Base-by-base conservation (phyloP, 2,113 vertebrate species). In the Syngnathus floridae region DNA sequence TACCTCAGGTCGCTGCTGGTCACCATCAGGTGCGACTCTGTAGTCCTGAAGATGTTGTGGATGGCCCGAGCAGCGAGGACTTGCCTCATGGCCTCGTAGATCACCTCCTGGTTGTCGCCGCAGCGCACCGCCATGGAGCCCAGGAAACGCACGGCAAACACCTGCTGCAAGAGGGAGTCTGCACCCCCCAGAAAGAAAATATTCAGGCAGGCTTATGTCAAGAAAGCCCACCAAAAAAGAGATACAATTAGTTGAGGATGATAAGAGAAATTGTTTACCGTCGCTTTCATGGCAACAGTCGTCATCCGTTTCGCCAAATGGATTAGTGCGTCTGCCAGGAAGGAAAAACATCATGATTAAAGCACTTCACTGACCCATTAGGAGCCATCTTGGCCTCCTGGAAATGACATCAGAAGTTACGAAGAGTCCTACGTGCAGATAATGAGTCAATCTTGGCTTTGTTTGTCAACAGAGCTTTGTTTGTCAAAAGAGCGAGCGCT, bases 21-120 rank as follows among this genome's bases (percentile, higher is more conserved):
- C 79, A 99, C 92, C 93, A 99, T 91, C 81, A 99, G 92, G 46
- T 99, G 96, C 2, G 95, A 93, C 56, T 99, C 97, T 0, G 94
- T 91, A 78, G 87, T 99, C 9, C 91, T 94, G 90, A 99, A 99
- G 84, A 99, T 96, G 90, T 98, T 99, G 81, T 99, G 97, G 59
- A 99, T 97, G 43, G 97, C 96, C 2, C 96, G 90, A 8, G 97
- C 95, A 0, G 97, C 96, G 67, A 99, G 66, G 8, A 99, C 97
- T 85, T 99, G 97, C 73, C 97, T 92, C 95, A 97, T 99, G 0
- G 95, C 95, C 84, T 99, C 97, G 0, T 95, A 99, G 62, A 99
- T 99, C 62, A 98, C 96, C 52, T 97, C 93, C 0, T 86, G 79
- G 0, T 91, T 93, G 76, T 64, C 69, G 13, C 95, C 95, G 0